Base-by-base conservation (phyloP, 1,140 invertebrate species). In the Drosophila obscura region DNA sequence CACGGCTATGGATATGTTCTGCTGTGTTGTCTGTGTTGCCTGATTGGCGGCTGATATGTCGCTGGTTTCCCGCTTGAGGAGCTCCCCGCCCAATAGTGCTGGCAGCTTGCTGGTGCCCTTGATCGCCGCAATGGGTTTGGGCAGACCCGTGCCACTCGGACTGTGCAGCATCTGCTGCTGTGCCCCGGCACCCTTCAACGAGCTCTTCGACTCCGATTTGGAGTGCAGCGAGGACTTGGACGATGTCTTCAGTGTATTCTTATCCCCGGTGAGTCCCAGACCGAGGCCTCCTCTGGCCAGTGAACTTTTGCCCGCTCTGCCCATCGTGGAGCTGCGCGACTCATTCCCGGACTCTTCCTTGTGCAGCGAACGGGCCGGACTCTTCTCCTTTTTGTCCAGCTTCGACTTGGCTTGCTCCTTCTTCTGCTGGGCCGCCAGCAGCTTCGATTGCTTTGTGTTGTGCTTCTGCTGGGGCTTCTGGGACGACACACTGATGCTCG, bases 81-180 rank as follows among this genome's bases (percentile, higher is more conserved):
- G 53, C n/a, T 81, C 68, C 15, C 74, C 90, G 39, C 92, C 93
- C 92, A 66, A 89, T 5, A 74, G 77, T n/a, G 93, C 35, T 11
- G 35, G 84, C 52, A 91, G 93, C 92, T 96, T 96, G 43, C 94
- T 94, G 2, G 96, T 97, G 73, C 97, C 97, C 93, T 97, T 98
- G 4, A 98, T 96, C 61, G 97, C 95, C 11, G 96, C 96, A 15
- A 96, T 97, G 4, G 97, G 97, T 92, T 98, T 98, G 1, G 97
- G 97, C 81, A 98, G 96, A 13, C 96, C 96, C 7, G 96, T 97
- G 24, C 82, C 73, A 16, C 66, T 78, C 35, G 90, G 90, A 73
- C 87, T 91, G 5, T 79, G 79, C 15, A 90, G 31, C 26, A 77
- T 44, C 24, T 87, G 76, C 2, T 28, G 39, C 46, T 52, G 50